Base-by-base conservation (phyloP, 2,888 invertebrate genomes). In the Melanostoma scalare region DNA sequence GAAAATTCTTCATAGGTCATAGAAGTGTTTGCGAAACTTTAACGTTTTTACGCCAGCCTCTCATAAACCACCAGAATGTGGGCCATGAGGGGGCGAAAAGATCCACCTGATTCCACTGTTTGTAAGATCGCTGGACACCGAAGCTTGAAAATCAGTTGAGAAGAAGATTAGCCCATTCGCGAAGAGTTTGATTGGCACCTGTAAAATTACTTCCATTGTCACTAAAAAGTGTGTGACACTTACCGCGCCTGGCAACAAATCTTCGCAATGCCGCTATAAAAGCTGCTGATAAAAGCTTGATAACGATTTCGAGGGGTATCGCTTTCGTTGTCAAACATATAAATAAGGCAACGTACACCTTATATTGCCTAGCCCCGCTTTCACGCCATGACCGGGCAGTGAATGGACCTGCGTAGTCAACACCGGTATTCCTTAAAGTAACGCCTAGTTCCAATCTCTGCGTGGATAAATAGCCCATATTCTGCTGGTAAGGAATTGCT, bases 21-120 rank as follows among this genome's bases (percentile, higher is more conserved):
- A 3, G 67, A 85, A 8, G 79, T 35, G 3, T 86, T 85, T 0
- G 87, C 87, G 89, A 69, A 81, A 86, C 84, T 90, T 90, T 1
- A 87, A 76, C 0, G 87, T 87, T 68, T 89, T 88, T 0, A 90
- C 88, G 3, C 87, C 87, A 1, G 88, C 87, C 75, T 90, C 89
- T 88, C 89, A 90, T 3, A 89, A 61, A 3, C 89, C 89, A 3
- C 89, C 89, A 58, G 88, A 88, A 67, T 90, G 88, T 1, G 89
- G 88, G 5, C 88, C 85, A 33, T 72, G 69, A 4, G 89, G 88
- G 3, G 89, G 89, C 20, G 86, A 88, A 68, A 90, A 91, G 52
- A 88, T 86, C 89, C 89, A 90, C 4, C 80, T 60, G 9, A 85
- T 85, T 20, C 73, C 42, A n/a, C 67, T 65, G n/a, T 40, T 67